phyloP scores from a whole-genome alignment of 2,797 vertebrate genomes.

The Lagocephalus sceleratus region DNA sequence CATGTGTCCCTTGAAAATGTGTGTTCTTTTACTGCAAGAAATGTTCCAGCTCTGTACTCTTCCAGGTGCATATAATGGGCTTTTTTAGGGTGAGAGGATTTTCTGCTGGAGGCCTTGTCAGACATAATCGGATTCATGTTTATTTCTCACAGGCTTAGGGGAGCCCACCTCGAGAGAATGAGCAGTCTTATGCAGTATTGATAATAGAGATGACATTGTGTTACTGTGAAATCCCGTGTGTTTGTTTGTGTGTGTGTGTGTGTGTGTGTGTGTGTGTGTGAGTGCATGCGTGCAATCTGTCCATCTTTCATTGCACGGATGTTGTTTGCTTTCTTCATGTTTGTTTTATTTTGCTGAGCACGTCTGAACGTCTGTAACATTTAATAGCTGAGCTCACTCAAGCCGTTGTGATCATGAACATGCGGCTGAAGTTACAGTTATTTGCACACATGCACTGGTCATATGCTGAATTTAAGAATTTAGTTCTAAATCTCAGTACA shows the following conservation, averaged over 20 bases:
- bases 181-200: conserved; percentile 31
- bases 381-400: conserved; percentile 1
- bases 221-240: conserved; percentile 7
- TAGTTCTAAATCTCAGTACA: no score
- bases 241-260: background rate
- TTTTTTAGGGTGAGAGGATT: conserved; percentile 50
- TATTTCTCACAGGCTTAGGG: conserved; percentile 34
- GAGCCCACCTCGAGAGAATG: conserved; percentile 27
- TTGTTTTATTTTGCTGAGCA: conserved; percentile 7
- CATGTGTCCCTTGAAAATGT: background rate
- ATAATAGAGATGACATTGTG: conserved; percentile 37
- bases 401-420: background rate
- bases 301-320: background rate
- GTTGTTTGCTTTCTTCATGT: background rate
- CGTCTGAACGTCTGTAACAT: conserved; percentile 7
- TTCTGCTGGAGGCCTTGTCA: conserved; percentile 36
- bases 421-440: no score
- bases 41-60: conserved; percentile 1
- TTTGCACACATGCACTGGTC: no score
- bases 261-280: background rate
- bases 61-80: conserved; percentile 39
- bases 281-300: conserved; percentile 8
- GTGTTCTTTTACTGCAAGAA: conserved; percentile 13
- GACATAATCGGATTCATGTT: conserved; percentile 52
- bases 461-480: no score